Evolutionary conservation across 1,140 invertebrate genomes (phyloP).

Genomic region (Drosophila mauritiana): DNA sequence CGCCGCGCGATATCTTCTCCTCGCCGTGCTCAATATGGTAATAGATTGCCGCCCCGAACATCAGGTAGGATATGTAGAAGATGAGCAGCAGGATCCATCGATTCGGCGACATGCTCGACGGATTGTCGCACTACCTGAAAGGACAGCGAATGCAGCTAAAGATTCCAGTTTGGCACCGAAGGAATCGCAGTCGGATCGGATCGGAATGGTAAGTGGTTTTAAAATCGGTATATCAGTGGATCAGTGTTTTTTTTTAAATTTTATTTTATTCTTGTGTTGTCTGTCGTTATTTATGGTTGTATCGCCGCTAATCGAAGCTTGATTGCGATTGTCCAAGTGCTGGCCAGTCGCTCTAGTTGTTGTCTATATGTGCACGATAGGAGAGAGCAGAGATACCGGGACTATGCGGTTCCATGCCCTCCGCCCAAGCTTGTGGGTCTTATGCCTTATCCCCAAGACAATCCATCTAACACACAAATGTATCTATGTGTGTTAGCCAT

Average conservation of each 20-base stretch:
- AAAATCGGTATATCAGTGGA: constrained; percentile 10
- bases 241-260: neutral
- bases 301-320: constrained; percentile 67
- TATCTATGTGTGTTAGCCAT: no score
- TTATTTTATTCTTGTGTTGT: constrained; percentile 22
- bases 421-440: neutral
- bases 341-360: constrained; percentile 23
- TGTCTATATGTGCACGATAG: constrained; percentile 51
- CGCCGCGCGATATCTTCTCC: constrained; percentile 86
- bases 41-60: constrained; percentile 91
- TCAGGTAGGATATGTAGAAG: constrained; percentile 90
- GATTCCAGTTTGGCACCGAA: neutral
- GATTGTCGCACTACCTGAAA: constrained; percentile 54
- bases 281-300: constrained; percentile 70
- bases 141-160: constrained; percentile 18
- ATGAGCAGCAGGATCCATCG: constrained; percentile 91
- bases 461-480: no score
- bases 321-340: constrained; percentile 74
- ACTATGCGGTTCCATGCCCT: constrained; percentile 8
- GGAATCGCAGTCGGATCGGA: neutral
- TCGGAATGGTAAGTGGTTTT: neutral
- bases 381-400: constrained; percentile 19
- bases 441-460: neutral
- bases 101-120: constrained; percentile 90
- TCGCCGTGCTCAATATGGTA: constrained; percentile 90